Percentiles rank a stretch among this genome's conserved stretches.
Conservation (phyloP, 2,113 vertebrate species). For the Myiopsitta monachus region DNA sequence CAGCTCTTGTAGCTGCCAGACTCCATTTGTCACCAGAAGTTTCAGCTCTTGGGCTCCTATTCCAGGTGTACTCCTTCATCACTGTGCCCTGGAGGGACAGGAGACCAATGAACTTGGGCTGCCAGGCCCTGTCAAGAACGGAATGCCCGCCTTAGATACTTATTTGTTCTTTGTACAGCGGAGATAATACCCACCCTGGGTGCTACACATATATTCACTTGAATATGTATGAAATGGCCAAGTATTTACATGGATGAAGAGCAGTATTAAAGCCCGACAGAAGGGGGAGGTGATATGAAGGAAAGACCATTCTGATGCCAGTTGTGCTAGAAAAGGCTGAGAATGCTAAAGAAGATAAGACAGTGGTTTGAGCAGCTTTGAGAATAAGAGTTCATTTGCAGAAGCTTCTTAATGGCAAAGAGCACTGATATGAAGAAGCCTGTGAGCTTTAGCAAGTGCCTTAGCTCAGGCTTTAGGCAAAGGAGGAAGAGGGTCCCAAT, state of each 20-base stretch:
- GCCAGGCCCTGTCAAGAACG: neutral
- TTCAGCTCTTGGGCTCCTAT: neutral
- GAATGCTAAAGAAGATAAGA: neutral
- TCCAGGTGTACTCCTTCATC: neutral
- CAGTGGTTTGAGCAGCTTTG: neutral
- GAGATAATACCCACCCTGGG: neutral
- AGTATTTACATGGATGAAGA: neutral
- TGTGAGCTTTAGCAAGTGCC: neutral
- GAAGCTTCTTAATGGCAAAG: neutral
- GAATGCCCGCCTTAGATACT: neutral
- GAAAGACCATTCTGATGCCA: neutral
- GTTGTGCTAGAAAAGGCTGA: neutral
- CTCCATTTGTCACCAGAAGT: neutral
- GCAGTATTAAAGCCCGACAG: neutral
- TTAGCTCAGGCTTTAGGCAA: neutral
- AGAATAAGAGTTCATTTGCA: neutral
- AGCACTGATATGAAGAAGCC: neutral
- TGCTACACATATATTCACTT: neutral
- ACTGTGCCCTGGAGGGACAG: neutral
- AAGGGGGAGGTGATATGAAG: neutral
- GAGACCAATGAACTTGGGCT: neutral
- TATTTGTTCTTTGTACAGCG: neutral
- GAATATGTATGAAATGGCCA: neutral
- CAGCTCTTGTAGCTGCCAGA: neutral
- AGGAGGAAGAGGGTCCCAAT: neutral